Base-by-base conservation (phyloP, 2,888 invertebrate genomes). In the Gibbula magus region DNA sequence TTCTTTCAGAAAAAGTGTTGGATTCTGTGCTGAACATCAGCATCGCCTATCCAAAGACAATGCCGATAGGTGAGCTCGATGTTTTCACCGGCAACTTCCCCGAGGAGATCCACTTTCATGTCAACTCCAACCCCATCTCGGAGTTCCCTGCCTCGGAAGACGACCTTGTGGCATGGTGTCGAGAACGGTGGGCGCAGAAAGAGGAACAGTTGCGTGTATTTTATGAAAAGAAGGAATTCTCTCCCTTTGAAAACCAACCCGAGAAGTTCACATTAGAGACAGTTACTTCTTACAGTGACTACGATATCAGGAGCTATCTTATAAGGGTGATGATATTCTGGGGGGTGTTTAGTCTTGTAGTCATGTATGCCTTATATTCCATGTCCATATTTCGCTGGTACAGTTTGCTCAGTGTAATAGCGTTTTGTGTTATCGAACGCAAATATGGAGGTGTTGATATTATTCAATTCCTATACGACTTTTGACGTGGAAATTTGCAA, bases 1-100 rank as follows among this genome's bases (percentile, higher is more conserved):
- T 82, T 51, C 52, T 81, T 80, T 51, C 83, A 93, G 95, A 94
- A 81, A 93, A 95, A 13, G 95, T 95, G 32, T 93, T 97, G 77
- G 95, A 95, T 82, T 95, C 96, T 0, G 94, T 97, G n/a, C 97
- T 97, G 92, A 97, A 97, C 92, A 94, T 97, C 84, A 96, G 97
- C 0, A 94, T 97, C n/a, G 96, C 95, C 0, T 97, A 97, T 92
- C 96, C 96, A 5, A 95, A 95, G 84, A 94, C 94, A 18, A 93
- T 95, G 51, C 96, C 96, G 0, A 96, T 96, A 92, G 95, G 95
- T 29, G 97, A 97, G 92, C 91, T 94, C 29, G 95, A 96, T 88
- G 93, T 97, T 73, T 89, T 96, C 8, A 93, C 93, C 22, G 97
- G 97, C 10, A 94, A 94, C 79, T 94, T 96, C 88, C 97, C 97